Evolutionary conservation across 2,113 vertebrate species (phyloP).

Genomic region (Semnopithecus entellus): DNA sequence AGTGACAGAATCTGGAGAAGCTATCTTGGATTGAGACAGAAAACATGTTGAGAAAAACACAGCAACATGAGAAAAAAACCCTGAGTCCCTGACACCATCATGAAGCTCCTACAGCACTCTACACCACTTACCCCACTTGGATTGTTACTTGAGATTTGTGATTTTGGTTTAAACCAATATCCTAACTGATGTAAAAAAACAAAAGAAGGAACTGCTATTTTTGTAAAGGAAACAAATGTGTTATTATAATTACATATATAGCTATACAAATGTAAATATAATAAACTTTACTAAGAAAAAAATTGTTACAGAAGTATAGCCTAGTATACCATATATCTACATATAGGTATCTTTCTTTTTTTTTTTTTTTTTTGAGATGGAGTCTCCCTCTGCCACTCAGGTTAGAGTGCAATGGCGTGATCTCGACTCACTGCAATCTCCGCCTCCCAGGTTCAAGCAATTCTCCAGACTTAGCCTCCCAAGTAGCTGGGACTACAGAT

Average conservation of each 20-base stretch:
- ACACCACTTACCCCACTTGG: neutral
- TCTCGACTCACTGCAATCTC: too few relatives aligned
- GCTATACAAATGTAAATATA: neutral
- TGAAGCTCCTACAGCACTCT: neutral
- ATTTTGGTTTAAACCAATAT: neutral
- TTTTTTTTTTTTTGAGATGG: too few relatives aligned
- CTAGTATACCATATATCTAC: neutral
- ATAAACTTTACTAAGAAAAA: conserved; percentile 17
- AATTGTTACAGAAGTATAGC: neutral
- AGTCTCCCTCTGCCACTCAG: too few relatives aligned
- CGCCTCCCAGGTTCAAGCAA: too few relatives aligned
- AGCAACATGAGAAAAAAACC: neutral
- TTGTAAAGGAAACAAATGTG: neutral
- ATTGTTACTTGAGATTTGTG: neutral
- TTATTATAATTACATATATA: neutral
- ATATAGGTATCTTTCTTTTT: too few relatives aligned
- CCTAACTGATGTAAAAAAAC: neutral
- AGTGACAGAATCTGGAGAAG: neutral
- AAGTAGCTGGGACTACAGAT: too few relatives aligned
- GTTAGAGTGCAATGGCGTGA: too few relatives aligned
- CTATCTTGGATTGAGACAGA: neutral
- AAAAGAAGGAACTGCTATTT: neutral
- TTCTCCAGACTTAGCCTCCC: too few relatives aligned
- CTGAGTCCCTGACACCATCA: neutral
- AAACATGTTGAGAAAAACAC: neutral